Conservation (phyloP, 35 echinoderm and acorn worm genomes). For the Heliocidaris tuberculata region DNA sequence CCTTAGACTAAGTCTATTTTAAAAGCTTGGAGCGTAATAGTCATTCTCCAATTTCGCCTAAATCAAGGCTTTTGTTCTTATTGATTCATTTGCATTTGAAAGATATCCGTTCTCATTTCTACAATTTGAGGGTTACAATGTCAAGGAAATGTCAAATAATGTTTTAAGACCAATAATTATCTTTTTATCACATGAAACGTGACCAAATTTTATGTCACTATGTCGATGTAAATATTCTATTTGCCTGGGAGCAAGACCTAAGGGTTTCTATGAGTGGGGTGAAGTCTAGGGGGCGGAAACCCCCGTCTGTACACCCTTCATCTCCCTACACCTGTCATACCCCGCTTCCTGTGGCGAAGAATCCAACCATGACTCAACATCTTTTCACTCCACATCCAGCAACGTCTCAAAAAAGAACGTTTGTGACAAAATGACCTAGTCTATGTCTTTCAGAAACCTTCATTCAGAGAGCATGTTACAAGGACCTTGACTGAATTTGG, state of each 20-base stretch:
- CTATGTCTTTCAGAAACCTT: constrained; percentile 5
- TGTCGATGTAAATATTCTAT: background rate
- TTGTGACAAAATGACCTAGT: background rate
- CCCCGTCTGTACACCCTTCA: constrained; percentile 19
- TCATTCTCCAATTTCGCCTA: too few relatives aligned
- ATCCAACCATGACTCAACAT: constrained; percentile 31
- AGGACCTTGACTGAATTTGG: background rate
- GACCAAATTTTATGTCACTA: too few relatives aligned
- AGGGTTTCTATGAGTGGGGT: background rate
- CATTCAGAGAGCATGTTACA: background rate
- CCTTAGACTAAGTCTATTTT: too few relatives aligned
- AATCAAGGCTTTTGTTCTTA: too few relatives aligned
- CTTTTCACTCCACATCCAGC: background rate
- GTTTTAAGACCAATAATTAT: background rate
- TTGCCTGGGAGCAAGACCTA: background rate
- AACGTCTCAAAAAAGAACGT: constrained; percentile 22
- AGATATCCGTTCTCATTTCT: too few relatives aligned
- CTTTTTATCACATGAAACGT: background rate
- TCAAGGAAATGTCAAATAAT: background rate
- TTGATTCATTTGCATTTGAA: too few relatives aligned
- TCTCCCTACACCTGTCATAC: constrained; percentile 21
- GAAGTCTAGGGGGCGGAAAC: constrained; percentile 5
- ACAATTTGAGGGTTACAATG: too few relatives aligned
- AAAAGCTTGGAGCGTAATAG: too few relatives aligned
- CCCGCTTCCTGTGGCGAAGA: constrained; percentile 7